phyloP scores from a whole-genome alignment of 2,797 vertebrate genomes.

The Muscicapa striata region DNA sequence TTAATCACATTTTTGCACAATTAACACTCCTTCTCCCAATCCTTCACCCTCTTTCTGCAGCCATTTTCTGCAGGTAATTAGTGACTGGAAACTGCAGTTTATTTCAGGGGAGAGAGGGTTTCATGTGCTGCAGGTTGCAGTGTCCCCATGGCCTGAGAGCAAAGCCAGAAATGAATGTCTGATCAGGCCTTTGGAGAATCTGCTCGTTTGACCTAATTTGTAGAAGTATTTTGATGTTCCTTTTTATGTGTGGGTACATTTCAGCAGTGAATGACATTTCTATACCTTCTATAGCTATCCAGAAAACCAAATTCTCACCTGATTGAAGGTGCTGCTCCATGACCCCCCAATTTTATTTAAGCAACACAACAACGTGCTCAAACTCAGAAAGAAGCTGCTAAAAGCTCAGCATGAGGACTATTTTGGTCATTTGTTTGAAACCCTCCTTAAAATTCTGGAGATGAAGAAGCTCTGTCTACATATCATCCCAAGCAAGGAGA shows the following conservation, averaged over 20 bases:
- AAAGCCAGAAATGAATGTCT: neutral
- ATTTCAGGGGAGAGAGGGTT: neutral
- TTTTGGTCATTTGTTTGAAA: slow-evolving; percentile 10
- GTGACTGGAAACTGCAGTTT: neutral
- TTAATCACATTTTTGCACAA: neutral
- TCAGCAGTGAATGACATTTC: neutral
- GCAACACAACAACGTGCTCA: neutral
- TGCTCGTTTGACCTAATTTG: neutral
- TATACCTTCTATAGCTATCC: neutral
- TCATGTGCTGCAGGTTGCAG: neutral
- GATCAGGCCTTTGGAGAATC: neutral
- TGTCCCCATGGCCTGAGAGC: neutral
- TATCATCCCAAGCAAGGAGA: slow-evolving; percentile 15
- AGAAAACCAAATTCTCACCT: neutral
- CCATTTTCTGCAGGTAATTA: neutral
- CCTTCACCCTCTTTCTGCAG: neutral
- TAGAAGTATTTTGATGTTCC: neutral
- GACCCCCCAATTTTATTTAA: neutral
- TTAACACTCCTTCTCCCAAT: neutral
- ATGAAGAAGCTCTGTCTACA: slow-evolving; percentile 9
- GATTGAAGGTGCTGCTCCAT: neutral
- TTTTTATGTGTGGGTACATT: neutral
- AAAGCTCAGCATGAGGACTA: neutral
- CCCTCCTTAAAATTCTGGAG: slow-evolving; percentile 41
- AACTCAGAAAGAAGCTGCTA: neutral